A percentile compares a stretch with the other conserved stretches of the same genome.
These are phyloP conservation scores for Nyctibius bracteatus DNA, from an alignment of 2,113 vertebrate genomes.

Conservation along the genomic window DNA sequence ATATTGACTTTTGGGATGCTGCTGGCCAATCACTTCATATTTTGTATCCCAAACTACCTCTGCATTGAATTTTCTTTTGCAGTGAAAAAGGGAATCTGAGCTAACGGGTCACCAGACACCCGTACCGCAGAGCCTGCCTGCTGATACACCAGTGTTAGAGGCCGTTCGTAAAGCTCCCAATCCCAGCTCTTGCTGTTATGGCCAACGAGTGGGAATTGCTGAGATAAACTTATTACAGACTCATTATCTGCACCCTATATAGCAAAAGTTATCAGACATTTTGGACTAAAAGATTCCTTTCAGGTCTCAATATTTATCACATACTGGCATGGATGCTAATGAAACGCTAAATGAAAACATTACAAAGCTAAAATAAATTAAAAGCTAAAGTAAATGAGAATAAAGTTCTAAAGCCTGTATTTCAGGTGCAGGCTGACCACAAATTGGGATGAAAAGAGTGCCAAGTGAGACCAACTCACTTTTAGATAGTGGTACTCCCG, in stretches of 20 bases:
- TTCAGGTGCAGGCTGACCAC: neutral
- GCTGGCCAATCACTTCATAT: neutral
- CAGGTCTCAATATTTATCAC: neutral
- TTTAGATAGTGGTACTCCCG: neutral
- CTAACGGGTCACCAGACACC: neutral
- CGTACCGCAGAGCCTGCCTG: neutral
- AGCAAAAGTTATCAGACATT: neutral
- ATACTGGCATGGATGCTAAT: neutral
- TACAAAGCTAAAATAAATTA: neutral
- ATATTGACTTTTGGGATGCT: neutral
- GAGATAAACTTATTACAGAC: no score
- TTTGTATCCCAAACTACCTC: neutral
- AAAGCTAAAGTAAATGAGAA: neutral
- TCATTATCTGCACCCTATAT: neutral
- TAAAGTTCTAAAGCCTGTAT: neutral
- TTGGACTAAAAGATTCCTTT: neutral
- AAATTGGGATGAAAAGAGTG: neutral
- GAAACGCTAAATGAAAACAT: neutral
- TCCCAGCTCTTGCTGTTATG: neutral
- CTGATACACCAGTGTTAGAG: neutral
- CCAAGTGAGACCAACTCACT: neutral
- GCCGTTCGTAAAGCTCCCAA: neutral
- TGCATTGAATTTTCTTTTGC: neutral
- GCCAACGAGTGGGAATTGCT: neutral
- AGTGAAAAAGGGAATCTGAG: neutral